phyloP scores from a whole-genome alignment of 2,113 vertebrate genomes.

The Campylorhamphus procurvoides region DNA sequence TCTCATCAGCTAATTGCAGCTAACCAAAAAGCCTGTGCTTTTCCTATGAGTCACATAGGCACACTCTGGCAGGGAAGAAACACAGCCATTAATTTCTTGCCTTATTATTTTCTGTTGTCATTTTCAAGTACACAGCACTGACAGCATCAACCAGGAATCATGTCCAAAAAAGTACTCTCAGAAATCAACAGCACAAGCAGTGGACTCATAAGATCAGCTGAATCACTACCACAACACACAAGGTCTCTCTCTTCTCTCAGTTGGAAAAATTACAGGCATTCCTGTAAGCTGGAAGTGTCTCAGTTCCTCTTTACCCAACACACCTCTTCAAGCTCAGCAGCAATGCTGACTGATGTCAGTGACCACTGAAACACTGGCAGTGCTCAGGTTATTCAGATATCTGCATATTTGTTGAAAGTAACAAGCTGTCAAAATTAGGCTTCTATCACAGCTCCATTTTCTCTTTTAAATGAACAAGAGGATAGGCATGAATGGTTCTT shows the following conservation, averaged over 20 bases:
- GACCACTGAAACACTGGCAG: neutral
- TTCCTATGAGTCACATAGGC: neutral
- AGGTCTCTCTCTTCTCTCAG: neutral
- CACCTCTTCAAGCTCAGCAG: neutral
- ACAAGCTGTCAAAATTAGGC: neutral
- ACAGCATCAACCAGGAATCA: slow-evolving; percentile 7
- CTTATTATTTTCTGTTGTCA: slow-evolving; percentile 29
- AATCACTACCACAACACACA: neutral
- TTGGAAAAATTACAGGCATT: neutral
- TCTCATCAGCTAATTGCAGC: slow-evolving; percentile 38
- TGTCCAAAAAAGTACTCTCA: neutral
- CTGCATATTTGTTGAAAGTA: neutral
- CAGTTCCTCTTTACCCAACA: neutral
- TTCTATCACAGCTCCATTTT: neutral
- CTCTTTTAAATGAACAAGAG: neutral
- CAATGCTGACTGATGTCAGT: neutral
- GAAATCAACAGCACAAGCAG: neutral
- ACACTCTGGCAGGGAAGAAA: neutral
- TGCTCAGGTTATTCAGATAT: neutral
- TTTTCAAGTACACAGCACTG: neutral
- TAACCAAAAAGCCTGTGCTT: neutral
- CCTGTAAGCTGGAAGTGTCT: neutral
- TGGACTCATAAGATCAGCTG: neutral
- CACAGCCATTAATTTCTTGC: neutral
- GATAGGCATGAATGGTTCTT: neutral